These are phyloP conservation scores for Anoplolepis gracilipes DNA, from an alignment of 1,140 invertebrate species.

Conservation along the genomic window DNA sequence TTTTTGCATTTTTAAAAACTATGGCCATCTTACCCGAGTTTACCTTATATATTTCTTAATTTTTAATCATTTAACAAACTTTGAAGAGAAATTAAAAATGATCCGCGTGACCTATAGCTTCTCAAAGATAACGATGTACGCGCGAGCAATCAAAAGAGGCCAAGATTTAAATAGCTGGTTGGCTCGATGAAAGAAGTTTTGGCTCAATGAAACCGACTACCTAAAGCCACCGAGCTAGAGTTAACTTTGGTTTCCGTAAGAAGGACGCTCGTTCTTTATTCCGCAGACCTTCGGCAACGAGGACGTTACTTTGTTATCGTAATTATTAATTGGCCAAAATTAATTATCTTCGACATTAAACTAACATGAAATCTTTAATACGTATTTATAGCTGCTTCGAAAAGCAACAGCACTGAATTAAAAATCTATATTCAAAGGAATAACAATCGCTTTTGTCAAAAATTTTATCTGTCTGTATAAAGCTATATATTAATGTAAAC, in stretches of 20 bases:
- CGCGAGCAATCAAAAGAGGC: conserved; percentile 69
- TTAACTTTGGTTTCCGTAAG: not conserved
- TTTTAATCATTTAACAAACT: not conserved
- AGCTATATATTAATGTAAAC: not conserved
- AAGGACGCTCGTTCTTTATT: conserved; percentile 19
- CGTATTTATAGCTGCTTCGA: not conserved
- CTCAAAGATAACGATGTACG: conserved; percentile 72
- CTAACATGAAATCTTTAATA: not conserved
- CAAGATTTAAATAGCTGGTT: conserved; percentile 65
- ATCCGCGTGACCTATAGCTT: conserved; percentile 8
- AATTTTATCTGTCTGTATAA: not conserved
- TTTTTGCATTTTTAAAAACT: conserved; percentile 25
- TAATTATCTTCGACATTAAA: conserved; percentile 25
- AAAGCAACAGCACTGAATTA: not conserved
- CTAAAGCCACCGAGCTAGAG: conserved; percentile 32
- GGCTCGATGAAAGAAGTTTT: conserved; percentile 61
- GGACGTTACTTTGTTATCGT: conserved; percentile 31
- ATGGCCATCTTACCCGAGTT: no score
- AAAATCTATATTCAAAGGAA: not conserved
- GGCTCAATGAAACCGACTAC: conserved; percentile 23
- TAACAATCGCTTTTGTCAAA: not conserved
- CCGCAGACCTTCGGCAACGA: not conserved
- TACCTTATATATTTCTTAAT: no score
- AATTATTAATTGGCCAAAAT: conserved; percentile 43
- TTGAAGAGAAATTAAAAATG: not conserved